Conservation (phyloP, 1,140 invertebrate genomes). For the Drosophila nebulosa region DNA sequence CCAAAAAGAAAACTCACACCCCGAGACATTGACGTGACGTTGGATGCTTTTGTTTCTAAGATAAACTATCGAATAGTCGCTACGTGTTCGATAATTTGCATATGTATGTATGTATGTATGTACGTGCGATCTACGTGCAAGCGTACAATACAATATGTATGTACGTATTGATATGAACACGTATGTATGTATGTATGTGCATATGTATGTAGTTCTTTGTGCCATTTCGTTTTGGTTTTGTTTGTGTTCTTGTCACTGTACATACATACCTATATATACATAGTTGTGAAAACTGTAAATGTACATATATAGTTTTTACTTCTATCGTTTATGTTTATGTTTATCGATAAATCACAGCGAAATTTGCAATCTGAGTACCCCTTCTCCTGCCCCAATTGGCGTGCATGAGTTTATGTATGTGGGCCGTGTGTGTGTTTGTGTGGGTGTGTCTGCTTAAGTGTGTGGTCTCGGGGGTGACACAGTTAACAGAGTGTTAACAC, state of each 20-base stretch:
- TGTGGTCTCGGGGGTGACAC: neutral
- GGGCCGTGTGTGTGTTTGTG: neutral
- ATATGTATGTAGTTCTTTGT: slow-evolving; percentile 5
- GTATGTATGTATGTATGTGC: neutral
- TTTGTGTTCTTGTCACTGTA: slow-evolving; percentile 6
- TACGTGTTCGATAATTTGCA: slow-evolving; percentile 5
- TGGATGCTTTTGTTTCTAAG: slow-evolving; percentile 9
- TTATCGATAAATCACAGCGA: neutral
- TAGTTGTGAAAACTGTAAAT: slow-evolving; percentile 12
- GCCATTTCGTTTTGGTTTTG: slow-evolving; percentile 14
- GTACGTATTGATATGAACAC: neutral
- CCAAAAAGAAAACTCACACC: neutral
- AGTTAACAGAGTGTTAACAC: neutral
- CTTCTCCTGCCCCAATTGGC: neutral
- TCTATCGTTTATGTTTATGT: neutral
- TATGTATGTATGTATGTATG: slow-evolving; percentile 1
- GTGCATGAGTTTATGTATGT: neutral
- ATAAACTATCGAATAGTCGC: slow-evolving; percentile 4
- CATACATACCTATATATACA: slow-evolving; percentile 3
- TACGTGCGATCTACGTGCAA: neutral
- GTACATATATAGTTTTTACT: slow-evolving; percentile 1
- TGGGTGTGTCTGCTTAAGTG: neutral
- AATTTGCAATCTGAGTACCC: neutral
- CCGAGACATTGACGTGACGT: slow-evolving; percentile 7
- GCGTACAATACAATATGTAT: neutral